phyloP scores from a whole-genome alignment of 2,888 invertebrate species.

The Leptopterna dolabrata region DNA sequence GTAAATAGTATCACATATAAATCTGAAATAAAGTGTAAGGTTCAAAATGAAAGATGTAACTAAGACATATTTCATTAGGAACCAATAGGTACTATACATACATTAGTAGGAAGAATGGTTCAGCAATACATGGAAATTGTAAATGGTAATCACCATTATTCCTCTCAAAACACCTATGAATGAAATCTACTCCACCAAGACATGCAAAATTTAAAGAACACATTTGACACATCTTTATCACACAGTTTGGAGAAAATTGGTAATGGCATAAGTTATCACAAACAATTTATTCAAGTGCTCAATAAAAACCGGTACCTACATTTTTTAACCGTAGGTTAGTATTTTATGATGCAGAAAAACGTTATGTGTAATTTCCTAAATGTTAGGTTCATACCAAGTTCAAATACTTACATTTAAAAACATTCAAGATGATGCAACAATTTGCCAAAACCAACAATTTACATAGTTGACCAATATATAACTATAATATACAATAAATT shows the following conservation, averaged over 20 bases:
- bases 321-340: no score
- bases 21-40: background rate
- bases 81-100: background rate
- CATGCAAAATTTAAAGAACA: conserved; percentile 8
- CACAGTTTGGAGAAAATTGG: conserved; percentile 12
- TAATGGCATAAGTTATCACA: conserved; percentile 30
- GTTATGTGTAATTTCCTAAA: no score
- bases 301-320: no score
- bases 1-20: background rate
- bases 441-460: no score
- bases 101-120: background rate
- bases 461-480: no score
- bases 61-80: background rate
- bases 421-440: no score
- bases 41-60: background rate
- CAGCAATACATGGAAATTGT: background rate
- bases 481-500: no score
- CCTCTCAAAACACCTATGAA: background rate
- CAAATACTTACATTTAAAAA: no score
- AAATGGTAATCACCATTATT: background rate
- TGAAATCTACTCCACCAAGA: background rate
- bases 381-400: no score
- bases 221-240: conserved; percentile 37
- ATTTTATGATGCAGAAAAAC: no score
- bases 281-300: background rate